phyloP scores from a whole-genome alignment of 1,140 invertebrate species.

The Neuroterus valhalla region DNA sequence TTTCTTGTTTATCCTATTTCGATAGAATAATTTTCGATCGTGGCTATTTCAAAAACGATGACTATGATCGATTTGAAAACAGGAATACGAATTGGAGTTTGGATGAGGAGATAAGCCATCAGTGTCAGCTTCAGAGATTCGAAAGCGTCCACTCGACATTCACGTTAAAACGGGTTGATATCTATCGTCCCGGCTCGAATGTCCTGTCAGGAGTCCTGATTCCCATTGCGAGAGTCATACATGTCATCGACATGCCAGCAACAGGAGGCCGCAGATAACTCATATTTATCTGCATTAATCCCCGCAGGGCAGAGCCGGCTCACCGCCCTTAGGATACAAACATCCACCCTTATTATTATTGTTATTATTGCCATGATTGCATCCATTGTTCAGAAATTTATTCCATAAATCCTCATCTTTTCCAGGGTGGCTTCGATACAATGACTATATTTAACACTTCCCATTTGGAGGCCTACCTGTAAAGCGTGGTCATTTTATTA shows the following conservation, averaged over 20 bases:
- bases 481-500: conserved; percentile 23
- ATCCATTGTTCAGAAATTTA: conserved; percentile 43
- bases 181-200: conserved; percentile 66
- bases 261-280: conserved; percentile 61
- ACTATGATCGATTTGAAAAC: not conserved
- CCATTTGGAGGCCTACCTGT: conserved; percentile 32
- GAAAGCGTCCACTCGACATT: conserved; percentile 68
- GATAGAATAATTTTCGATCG: not conserved
- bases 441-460: conserved; percentile 49
- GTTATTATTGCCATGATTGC: conserved; percentile 45
- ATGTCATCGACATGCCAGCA: conserved; percentile 64
- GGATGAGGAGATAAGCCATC: conserved; percentile 65
- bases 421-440: conserved; percentile 44
- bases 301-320: conserved; percentile 43
- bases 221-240: conserved; percentile 68
- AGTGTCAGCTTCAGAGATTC: conserved; percentile 70
- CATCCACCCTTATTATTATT: conserved; percentile 33
- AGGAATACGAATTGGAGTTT: not conserved
- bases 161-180: conserved; percentile 70
- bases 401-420: conserved; percentile 43
- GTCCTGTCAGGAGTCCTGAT: conserved; percentile 66
- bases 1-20: no score
- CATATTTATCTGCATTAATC: conserved; percentile 70
- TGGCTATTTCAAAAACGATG: no score
- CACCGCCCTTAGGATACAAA: conserved; percentile 11